Percentiles rank a stretch among this genome's conserved stretches.
These are phyloP conservation scores for Piscicola geometra DNA, from an alignment of 2,888 invertebrate genomes.

Conservation along the genomic window DNA sequence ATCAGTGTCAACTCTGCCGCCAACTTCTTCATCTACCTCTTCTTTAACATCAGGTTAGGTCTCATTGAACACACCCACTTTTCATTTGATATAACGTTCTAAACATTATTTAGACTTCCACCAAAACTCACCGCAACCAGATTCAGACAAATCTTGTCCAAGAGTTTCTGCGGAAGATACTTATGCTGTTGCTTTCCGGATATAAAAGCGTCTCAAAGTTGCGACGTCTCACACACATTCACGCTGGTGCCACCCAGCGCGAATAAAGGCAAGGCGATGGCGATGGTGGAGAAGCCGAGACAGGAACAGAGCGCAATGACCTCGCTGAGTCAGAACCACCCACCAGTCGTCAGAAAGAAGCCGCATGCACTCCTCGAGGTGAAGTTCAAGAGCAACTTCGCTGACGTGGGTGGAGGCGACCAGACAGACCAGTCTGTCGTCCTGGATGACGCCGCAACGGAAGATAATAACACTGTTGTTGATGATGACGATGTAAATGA, in stretches of 20 bases:
- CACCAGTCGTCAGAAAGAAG: slow-evolving; percentile 6
- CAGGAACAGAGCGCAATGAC: background rate
- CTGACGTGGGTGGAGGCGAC: slow-evolving; percentile 11
- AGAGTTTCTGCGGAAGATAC: slow-evolving; percentile 10
- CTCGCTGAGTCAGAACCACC: background rate
- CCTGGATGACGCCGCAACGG: too few relatives aligned
- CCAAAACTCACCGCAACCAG: too few relatives aligned
- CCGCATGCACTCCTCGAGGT: background rate
- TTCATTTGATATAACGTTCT: too few relatives aligned
- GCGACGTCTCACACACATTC: background rate
- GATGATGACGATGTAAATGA: too few relatives aligned
- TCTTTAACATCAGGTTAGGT: slow-evolving; percentile 44
- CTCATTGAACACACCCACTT: too few relatives aligned
- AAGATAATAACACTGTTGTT: too few relatives aligned
- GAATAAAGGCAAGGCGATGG: background rate
- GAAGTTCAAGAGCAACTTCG: slow-evolving; percentile 22
- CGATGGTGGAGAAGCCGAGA: background rate
- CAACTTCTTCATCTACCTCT: slow-evolving; percentile 44
- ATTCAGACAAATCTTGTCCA: slow-evolving; percentile 39
- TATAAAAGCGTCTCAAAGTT: background rate
- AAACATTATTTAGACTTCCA: too few relatives aligned
- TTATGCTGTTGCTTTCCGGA: background rate
- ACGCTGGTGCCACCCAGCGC: background rate
- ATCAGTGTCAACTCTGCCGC: slow-evolving; percentile 43
- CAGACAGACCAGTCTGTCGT: too few relatives aligned